These are phyloP conservation scores for Danio rerio DNA, from an alignment of 2,113 vertebrate species.

Conservation along the genomic window DNA sequence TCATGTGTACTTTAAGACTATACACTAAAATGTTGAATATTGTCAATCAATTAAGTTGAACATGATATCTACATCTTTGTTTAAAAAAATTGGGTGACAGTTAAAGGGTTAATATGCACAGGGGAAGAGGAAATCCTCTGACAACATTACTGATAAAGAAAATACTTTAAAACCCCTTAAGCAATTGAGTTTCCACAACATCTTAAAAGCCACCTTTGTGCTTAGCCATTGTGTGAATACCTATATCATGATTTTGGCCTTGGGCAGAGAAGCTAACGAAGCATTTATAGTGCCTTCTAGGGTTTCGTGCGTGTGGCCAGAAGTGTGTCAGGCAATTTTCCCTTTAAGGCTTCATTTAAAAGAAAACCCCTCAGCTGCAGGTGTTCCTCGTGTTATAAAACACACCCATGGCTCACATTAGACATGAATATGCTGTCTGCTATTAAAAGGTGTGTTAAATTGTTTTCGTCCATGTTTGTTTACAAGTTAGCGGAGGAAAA, in stretches of 20 bases:
- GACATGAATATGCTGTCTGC: neutral
- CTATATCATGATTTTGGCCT: slow-evolving; percentile 3
- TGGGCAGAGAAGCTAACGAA: slow-evolving; percentile 30
- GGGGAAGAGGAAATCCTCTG: neutral
- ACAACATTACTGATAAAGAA: slow-evolving; percentile 6
- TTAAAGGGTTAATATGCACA: no score
- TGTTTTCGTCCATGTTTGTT: slow-evolving; percentile 21
- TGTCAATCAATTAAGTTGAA: no score
- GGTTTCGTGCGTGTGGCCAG: neutral
- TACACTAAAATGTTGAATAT: no score
- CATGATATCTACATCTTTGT: no score
- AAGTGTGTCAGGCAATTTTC: slow-evolving; percentile 18
- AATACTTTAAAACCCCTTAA: slow-evolving; percentile 4
- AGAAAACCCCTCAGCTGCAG: slow-evolving; percentile 41
- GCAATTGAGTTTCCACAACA: slow-evolving; percentile 8
- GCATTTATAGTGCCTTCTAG: slow-evolving; percentile 14
- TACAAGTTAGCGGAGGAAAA: slow-evolving; percentile 15
- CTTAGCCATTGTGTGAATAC: neutral
- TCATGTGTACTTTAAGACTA: no score
- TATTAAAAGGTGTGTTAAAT: slow-evolving; percentile 22
- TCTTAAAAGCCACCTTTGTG: neutral
- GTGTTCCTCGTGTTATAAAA: neutral
- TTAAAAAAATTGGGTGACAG: no score
- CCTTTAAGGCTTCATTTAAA: slow-evolving; percentile 21
- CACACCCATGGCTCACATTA: neutral